Evolutionary conservation across 2,113 vertebrate genomes (phyloP), one percentile per base, ranked within the genome.

Genomic region (Emydocephalus ijimae): DNA sequence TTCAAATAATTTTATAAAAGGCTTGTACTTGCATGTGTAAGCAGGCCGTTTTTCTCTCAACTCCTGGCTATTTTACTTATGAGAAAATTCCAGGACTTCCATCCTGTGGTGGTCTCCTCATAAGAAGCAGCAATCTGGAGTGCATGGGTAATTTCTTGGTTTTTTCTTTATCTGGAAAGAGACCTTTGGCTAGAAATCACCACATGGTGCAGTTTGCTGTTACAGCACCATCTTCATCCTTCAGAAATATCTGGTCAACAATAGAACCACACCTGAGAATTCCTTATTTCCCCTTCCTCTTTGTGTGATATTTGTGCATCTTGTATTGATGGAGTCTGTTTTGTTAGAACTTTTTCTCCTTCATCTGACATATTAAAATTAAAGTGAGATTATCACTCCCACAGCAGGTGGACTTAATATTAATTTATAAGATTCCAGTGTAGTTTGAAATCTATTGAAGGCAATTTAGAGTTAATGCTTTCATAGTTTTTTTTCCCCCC

Each of bases 21-120:
- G 26, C 61, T 50, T 29, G 11, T 64, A 29, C 1, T n/a, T 69
- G 61, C 61, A 14, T 69, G 29, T 69, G 4, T 1, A 74, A 74
- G 64, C 26, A n/a, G 26, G 1, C 4, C 3, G 12, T 18, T 34
- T n/a, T 1, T 1, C 0, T 4, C n/a, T 34, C 14, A 18, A 74
- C n/a, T 15, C 12, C n/a, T 14, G 15, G 14, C 14, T n/a, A 74
- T 34, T 74, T 18, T 74, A 74, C 64, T 34, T 14, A 34, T 15
- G 12, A 74, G 26, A 64, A 64, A 29, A 64, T 29, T 29, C 26
- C 64, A 69, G 29, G 64, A 69, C 64, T 69, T 34, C 14, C 29
- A 74, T 74, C 12, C 14, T 9, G 8, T 50, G 6, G 64, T 34
- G n/a, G n/a, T 74, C n/a, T 74, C n/a, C 59, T 61, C 26, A 74